Conservation (phyloP, 2,888 invertebrate genomes). For the Cynaeus angustus region DNA sequence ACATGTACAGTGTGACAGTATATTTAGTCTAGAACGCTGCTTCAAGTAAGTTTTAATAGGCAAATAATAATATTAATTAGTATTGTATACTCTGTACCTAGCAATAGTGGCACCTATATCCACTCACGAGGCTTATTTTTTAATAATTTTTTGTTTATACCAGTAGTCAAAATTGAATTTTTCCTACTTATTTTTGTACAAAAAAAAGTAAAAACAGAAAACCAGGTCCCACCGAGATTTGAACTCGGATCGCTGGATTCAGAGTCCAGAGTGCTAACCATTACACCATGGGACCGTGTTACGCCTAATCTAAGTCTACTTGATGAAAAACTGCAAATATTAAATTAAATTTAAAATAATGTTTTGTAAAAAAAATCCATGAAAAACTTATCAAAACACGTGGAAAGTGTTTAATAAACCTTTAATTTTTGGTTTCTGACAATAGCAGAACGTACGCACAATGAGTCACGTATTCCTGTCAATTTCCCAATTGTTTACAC, state of each 20-base stretch:
- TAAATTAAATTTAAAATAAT: background rate
- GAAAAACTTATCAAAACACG: background rate
- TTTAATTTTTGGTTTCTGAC: too few relatives aligned
- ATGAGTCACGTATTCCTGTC: conserved; percentile 22
- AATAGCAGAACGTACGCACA: background rate
- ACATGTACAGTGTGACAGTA: too few relatives aligned
- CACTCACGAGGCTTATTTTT: too few relatives aligned
- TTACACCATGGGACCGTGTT: conserved; percentile 76
- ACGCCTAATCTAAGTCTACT: background rate
- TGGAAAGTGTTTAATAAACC: too few relatives aligned
- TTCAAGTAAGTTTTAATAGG: too few relatives aligned
- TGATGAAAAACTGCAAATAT: background rate
- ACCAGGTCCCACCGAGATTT: conserved; percentile 76
- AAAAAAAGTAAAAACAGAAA: conserved; percentile 27
- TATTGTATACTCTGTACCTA: too few relatives aligned
- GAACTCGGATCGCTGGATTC: conserved; percentile 79
- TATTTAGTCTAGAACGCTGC: too few relatives aligned
- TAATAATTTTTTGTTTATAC: too few relatives aligned
- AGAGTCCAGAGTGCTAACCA: conserved; percentile 80
- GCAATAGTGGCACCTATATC: too few relatives aligned
- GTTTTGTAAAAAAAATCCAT: background rate
- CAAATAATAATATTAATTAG: too few relatives aligned
- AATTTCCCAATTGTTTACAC: conserved; percentile 34
- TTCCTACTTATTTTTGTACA: too few relatives aligned
- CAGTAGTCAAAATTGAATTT: too few relatives aligned